phyloP scores from a whole-genome alignment of 1,140 invertebrate species.

The Pogonus chalceus region DNA sequence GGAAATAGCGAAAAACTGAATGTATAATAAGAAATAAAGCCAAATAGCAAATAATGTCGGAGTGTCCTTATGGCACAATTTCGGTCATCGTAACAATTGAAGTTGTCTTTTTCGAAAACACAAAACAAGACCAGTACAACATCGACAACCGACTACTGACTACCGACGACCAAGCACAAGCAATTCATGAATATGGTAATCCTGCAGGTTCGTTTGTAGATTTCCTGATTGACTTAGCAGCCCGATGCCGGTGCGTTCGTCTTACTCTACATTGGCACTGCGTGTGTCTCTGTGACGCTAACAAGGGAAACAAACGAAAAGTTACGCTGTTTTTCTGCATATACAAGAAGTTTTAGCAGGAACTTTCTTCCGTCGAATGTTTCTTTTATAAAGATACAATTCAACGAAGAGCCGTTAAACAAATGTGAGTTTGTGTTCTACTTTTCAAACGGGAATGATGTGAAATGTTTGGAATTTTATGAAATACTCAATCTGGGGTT shows the following conservation, averaged over 20 bases:
- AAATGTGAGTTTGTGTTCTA: background rate
- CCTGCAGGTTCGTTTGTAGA: conserved; percentile 3
- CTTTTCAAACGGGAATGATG: background rate
- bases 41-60: too few relatives aligned
- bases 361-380: background rate
- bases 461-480: background rate
- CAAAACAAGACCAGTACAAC: too few relatives aligned
- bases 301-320: background rate
- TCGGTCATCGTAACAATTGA: too few relatives aligned
- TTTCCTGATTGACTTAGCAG: conserved; percentile 2
- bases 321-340: background rate
- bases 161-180: too few relatives aligned
- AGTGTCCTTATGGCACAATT: too few relatives aligned
- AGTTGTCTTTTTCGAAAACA: too few relatives aligned
- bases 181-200: conserved; percentile 4
- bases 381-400: background rate
- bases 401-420: background rate
- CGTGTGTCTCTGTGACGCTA: background rate
- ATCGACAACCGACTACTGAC: too few relatives aligned
- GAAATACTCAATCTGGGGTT: too few relatives aligned
- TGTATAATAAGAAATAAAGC: too few relatives aligned
- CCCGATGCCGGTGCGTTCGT: background rate
- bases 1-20: too few relatives aligned
- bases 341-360: background rate
- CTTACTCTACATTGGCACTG: background rate